Base-by-base conservation (phyloP, 2,888 invertebrate species). In the Oasisia sp. region DNA sequence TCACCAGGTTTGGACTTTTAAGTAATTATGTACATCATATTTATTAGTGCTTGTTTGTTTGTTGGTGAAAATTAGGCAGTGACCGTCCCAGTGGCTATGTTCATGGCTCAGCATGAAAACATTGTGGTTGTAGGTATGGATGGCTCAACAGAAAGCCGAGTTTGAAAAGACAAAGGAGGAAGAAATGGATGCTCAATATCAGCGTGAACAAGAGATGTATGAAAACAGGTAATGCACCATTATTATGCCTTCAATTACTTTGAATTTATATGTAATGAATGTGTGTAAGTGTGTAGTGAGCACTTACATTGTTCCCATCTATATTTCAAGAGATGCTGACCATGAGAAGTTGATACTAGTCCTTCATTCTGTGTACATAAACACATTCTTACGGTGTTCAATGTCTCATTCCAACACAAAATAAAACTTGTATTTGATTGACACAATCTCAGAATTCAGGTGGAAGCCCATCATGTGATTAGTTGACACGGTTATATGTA, bases 151-250 rank as follows among this genome's bases (percentile, higher is more conserved):
- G 96, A 99, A 99, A 97, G 98, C 98, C 4, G 99, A 98, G 93
- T 98, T 99, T 91, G 99, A 99, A 95, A 98, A 99, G 96, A 99
- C 99, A 96, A 99, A 99, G 95, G 99, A 99, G 96, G 99, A 99
- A 95, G 99, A 99, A 96, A 97, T 99, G 92, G 97, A 99, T 92
- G 97, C 98, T 91, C 99, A 99, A 95, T 99, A 99, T 97, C 99
- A 99, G 96, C 99, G 99, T 96, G 99, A 99, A 96, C 99, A 99
- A 96, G 99, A 99, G 97, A 97, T 99, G 90, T 98, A 99, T 96
- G 99, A 99, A 96, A 99, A 99, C 96, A 98, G 98, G 98, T 98
- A 96, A 95, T 14, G 1, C 45, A 12, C 91, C 32, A 50, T 50
- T 50, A 50, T 50, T 9, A 50, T 50, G 14, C 8, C 19, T n/a